Base-by-base conservation (phyloP, 2,888 invertebrate genomes). In the Nematopogon swammerdamellus region DNA sequence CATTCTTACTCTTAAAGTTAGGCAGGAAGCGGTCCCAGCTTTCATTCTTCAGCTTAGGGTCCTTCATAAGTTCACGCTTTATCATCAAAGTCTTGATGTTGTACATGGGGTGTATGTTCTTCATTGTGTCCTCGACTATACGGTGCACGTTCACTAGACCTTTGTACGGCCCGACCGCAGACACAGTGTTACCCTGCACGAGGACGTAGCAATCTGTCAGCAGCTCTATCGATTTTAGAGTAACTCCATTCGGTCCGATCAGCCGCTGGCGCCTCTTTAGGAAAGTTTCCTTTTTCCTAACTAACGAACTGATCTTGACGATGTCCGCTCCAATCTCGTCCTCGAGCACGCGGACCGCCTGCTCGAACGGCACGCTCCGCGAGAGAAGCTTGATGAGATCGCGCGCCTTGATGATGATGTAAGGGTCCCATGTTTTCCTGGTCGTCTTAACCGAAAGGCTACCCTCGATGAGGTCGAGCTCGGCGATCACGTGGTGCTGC, bases 11-110 rank as follows among this genome's bases (percentile, higher is more conserved):
- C 61, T 89, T 91, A 68, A 97, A 97, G 61, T 95, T 94, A 0
- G 99, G 99, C 57, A 99, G 71, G 72, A 97, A 99, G 55, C 97
- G 82, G 36, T 95, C 94, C 99, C 99, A 99, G 65, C 91, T 95
- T 69, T 97, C 96, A 68, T 93, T 88, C 65, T 89, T 91, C 49
- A 99, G 68, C 61, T 87, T 88, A 0, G 96, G 92, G 80, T 99
- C 95, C 72, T 96, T 97, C 60, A 91, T 89, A 50, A 99, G 72
- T 71, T 99, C 97, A 57, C 89, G 83, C 68, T 98, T 98, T 48
- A 99, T 97, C 97, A 99, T 98, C 48, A 99, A 72, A 2, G 94
- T 91, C 79, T 97, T 93, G 1, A 99, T 96, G 63, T 97, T 97
- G 65, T 97, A 98, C 68, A 99, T 95, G 1, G 99, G 99, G 80